phyloP scores from a whole-genome alignment of 2,888 invertebrate species.

The Drosophila buzzatii region DNA sequence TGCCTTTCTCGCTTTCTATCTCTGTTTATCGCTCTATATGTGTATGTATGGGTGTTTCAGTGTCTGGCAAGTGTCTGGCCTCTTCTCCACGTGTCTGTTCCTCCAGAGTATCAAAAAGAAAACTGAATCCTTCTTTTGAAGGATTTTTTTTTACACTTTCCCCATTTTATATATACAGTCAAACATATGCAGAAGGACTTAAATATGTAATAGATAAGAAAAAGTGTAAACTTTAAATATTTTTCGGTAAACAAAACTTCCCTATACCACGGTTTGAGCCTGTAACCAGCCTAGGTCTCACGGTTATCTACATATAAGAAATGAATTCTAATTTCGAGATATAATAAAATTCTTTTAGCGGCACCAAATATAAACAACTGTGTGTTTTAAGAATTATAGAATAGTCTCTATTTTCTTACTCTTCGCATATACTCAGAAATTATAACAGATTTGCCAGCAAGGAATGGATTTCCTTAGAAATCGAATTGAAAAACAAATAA shows the following conservation, averaged over 20 bases:
- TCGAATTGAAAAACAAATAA: background rate
- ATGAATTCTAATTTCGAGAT: too few relatives aligned
- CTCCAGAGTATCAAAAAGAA: conserved; percentile 33
- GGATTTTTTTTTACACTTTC: conserved; percentile 1
- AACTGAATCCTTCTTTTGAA: conserved; percentile 19
- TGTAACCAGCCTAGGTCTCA: too few relatives aligned
- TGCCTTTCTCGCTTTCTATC: background rate
- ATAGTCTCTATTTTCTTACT: too few relatives aligned
- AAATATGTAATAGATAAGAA: background rate
- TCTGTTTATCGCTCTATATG: background rate
- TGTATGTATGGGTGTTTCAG: conserved; percentile 1
- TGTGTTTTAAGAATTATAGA: background rate
- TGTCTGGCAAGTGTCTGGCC: conserved; percentile 20
- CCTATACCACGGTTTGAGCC: background rate
- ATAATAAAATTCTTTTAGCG: background rate
- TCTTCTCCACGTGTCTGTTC: conserved; percentile 12
- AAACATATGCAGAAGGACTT: background rate
- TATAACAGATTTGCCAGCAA: background rate
- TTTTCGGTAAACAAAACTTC: background rate
- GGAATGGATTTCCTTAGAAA: background rate
- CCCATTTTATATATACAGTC: background rate
- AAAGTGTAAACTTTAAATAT: background rate
- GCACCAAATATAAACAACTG: background rate
- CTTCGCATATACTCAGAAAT: background rate
- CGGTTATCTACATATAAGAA: too few relatives aligned